These are phyloP conservation scores for Trachemys scripta DNA, from an alignment of 2,113 vertebrate species.

Conservation along the genomic window DNA sequence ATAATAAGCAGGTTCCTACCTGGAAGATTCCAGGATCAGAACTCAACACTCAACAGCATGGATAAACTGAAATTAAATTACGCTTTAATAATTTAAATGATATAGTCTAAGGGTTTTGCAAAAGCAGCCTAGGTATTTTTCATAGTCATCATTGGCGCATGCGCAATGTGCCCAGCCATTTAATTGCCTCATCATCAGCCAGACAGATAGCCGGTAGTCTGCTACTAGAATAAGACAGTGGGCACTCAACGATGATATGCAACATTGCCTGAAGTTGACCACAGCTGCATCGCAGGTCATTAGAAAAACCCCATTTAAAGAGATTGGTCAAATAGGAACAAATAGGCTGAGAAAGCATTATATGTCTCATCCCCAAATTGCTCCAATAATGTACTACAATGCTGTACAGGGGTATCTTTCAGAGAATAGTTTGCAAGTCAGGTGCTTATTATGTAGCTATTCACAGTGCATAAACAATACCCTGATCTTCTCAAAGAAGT, in stretches of 20 bases:
- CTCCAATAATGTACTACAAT: not conserved
- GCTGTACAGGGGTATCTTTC: not conserved
- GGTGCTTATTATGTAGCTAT: not conserved
- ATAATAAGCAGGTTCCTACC: too few species aligned
- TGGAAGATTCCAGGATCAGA: not conserved
- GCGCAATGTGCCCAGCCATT: too few species aligned
- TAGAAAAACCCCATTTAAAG: too few species aligned
- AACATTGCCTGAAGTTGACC: too few species aligned
- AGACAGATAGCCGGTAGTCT: too few species aligned
- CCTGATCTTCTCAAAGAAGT: not conserved
- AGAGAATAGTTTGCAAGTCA: not conserved
- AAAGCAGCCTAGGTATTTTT: too few species aligned
- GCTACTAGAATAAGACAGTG: too few species aligned
- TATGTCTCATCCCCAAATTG: not conserved
- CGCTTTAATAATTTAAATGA: not conserved
- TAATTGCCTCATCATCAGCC: too few species aligned
- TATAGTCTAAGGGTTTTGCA: not conserved
- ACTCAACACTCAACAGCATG: not conserved
- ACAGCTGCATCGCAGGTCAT: too few species aligned
- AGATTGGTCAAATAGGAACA: not conserved
- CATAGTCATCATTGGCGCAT: too few species aligned
- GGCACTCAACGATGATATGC: too few species aligned
- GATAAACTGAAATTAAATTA: not conserved
- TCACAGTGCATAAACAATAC: not conserved
- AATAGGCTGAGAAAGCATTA: conserved; percentile 11